Conservation (phyloP, 1,140 invertebrate species). For the Bombus balteatus region DNA sequence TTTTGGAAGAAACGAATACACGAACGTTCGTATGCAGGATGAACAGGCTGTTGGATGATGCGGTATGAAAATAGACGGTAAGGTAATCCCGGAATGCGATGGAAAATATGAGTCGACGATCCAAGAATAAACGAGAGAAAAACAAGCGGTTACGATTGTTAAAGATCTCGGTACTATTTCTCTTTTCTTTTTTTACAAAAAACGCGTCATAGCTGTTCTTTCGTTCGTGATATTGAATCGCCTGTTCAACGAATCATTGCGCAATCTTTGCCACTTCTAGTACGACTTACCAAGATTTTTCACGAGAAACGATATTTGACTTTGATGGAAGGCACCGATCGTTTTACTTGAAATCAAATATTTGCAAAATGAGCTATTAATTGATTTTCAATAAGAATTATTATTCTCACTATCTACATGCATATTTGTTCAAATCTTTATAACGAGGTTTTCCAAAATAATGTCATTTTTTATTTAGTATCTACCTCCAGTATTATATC, state of each 20-base stretch:
- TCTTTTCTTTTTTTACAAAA: constrained; percentile 30
- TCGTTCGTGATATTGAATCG: background rate
- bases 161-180: constrained; percentile 32
- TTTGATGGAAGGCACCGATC: background rate
- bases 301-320: background rate
- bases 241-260: background rate
- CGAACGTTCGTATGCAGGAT: constrained; percentile 47
- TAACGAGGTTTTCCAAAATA: too few relatives aligned
- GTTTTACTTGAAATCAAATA: background rate
- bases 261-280: background rate
- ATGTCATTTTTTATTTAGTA: too few relatives aligned
- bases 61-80: constrained; percentile 78
- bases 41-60: constrained; percentile 61
- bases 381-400: background rate
- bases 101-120: constrained; percentile 76
- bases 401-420: background rate
- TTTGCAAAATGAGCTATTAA: background rate
- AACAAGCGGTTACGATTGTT: constrained; percentile 65
- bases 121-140: constrained; percentile 78
- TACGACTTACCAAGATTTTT: background rate
- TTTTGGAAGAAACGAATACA: constrained; percentile 34
- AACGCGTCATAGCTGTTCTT: constrained; percentile 10
- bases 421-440: background rate
- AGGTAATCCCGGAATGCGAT: constrained; percentile 77
- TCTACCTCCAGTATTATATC: too few relatives aligned